Conservation (phyloP, 1,140 invertebrate genomes). For the Chymomyza costata region DNA sequence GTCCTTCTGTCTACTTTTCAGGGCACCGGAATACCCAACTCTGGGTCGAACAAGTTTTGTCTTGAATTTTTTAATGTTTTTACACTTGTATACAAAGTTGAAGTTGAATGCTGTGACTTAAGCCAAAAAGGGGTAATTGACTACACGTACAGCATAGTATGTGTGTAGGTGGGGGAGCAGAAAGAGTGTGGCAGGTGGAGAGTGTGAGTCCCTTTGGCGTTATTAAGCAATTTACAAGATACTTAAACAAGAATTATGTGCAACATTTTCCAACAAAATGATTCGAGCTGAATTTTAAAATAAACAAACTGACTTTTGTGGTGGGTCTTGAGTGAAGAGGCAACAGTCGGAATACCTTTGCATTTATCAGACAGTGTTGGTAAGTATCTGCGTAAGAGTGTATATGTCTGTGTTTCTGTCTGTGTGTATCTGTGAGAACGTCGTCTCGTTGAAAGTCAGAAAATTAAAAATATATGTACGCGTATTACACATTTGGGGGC, state of each 20-base stretch:
- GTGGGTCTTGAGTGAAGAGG: conserved; percentile 3
- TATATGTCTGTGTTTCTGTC: not conserved
- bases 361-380: too few species aligned
- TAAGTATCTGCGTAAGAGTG: not conserved
- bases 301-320: conserved; percentile 67
- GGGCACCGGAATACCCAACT: too few species aligned
- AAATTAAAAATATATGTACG: conserved; percentile 58
- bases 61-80: conserved; percentile 57
- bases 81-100: conserved; percentile 68
- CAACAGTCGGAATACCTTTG: too few species aligned
- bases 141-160: conserved; percentile 1
- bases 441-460: conserved; percentile 15
- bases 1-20: conserved; percentile 11
- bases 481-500: conserved; percentile 6
- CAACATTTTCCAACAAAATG: conserved; percentile 73
- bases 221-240: conserved; percentile 75
- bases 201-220: conserved; percentile 59
- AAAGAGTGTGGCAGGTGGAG: conserved; percentile 14
- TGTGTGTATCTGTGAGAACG: conserved; percentile 15
- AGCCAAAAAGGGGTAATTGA: conserved; percentile 45
- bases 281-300: conserved; percentile 72
- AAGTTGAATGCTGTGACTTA: too few species aligned
- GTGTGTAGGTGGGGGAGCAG: conserved; percentile 3
- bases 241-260: conserved; percentile 74
- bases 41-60: conserved; percentile 41